Conservation (phyloP, 2,797 vertebrate genomes). For the Danio kyathit region DNA sequence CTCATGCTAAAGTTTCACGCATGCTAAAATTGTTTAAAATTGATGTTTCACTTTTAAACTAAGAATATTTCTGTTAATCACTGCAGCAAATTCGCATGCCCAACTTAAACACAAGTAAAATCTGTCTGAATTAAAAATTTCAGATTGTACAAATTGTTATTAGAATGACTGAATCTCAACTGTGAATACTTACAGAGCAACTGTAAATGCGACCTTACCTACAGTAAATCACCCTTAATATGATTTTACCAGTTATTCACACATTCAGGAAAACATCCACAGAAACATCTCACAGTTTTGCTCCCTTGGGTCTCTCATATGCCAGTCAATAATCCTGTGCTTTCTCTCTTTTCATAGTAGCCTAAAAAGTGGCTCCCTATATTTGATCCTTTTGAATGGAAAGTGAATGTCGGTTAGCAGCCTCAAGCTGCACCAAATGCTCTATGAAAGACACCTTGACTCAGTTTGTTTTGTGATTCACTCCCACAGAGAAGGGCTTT, state of each 20-base stretch:
- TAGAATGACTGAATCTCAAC: too few species aligned
- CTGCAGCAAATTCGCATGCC: too few species aligned
- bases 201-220: too few species aligned
- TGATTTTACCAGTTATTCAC: background rate
- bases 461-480: conserved; percentile 54
- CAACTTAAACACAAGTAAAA: too few species aligned
- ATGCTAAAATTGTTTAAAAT: too few species aligned
- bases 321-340: background rate
- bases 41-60: too few species aligned
- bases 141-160: too few species aligned
- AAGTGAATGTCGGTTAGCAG: conserved; percentile 67
- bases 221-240: background rate
- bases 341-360: conserved; percentile 63
- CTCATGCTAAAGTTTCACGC: too few species aligned
- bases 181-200: too few species aligned
- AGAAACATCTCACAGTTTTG: background rate
- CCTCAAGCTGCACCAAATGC: conserved; percentile 59
- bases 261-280: background rate
- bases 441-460: conserved; percentile 66
- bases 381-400: conserved; percentile 57
- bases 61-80: too few species aligned
- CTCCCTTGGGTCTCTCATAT: background rate
- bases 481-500: conserved; percentile 53
- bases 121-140: too few species aligned
- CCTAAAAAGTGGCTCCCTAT: conserved; percentile 67